A percentile compares a stretch with the other conserved stretches of the same genome.
phyloP scores from a whole-genome alignment of 2,888 invertebrate species.

The Metellina segmentata region DNA sequence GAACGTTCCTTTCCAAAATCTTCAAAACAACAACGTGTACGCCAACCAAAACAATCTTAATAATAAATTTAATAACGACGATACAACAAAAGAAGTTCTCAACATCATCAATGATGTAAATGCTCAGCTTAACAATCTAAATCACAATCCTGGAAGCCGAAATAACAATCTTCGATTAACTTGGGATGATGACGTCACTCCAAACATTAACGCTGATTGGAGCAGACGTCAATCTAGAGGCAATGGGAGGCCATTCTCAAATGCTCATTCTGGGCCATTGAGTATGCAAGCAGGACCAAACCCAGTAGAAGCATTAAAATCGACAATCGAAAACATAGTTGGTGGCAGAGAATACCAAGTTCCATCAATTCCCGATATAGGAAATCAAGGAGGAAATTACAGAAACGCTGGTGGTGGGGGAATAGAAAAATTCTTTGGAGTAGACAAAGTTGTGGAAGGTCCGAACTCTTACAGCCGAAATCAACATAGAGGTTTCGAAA shows the following conservation, averaged over 20 bases:
- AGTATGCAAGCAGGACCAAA: slow-evolving; percentile 34
- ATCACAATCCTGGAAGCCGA: slow-evolving; percentile 11
- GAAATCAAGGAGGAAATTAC: slow-evolving; percentile 29
- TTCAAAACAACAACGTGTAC: not conserved
- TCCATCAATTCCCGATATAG: slow-evolving; percentile 22
- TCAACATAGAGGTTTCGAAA: slow-evolving; percentile 56
- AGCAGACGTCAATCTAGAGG: slow-evolving; percentile 45
- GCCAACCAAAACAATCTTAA: slow-evolving; percentile 31
- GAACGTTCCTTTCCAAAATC: not conserved
- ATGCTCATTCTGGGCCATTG: slow-evolving; percentile 66
- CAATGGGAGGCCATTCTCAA: slow-evolving; percentile 47
- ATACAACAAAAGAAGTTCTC: slow-evolving; percentile 58
- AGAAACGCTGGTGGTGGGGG: slow-evolving; percentile 63
- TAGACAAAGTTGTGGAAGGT: slow-evolving; percentile 55
- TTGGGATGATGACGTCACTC: slow-evolving; percentile 65
- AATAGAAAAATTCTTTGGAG: slow-evolving; percentile 50
- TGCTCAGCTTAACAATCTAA: slow-evolving; percentile 38
- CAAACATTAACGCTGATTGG: slow-evolving; percentile 54
- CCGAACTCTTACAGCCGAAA: slow-evolving; percentile 69
- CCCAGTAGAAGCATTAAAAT: slow-evolving; percentile 47
- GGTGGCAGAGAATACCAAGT: slow-evolving; percentile 33
- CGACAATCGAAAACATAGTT: slow-evolving; percentile 34
- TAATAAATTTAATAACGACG: slow-evolving; percentile 54
- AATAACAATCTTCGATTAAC: slow-evolving; percentile 48
- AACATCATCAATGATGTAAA: slow-evolving; percentile 59